These are phyloP conservation scores for Zeugodacus cucurbitae DNA, from an alignment of 1,140 invertebrate species.

Conservation along the genomic window DNA sequence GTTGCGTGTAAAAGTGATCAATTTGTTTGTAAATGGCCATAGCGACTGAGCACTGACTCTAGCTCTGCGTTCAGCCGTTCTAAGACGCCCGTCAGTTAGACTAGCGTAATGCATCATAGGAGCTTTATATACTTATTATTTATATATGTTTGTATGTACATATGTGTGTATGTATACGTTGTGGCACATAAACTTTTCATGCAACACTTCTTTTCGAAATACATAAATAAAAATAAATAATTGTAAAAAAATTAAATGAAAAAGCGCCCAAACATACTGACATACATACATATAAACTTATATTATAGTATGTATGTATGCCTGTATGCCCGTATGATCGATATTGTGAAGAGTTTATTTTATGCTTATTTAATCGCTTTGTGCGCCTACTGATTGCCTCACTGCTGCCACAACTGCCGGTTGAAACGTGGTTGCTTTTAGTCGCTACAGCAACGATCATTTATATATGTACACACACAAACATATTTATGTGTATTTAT, in stretches of 20 bases:
- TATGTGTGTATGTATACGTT: not conserved
- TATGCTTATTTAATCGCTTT: conserved; percentile 25
- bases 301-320: too few relatives aligned
- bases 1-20: conserved; percentile 13
- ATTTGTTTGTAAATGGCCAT: conserved; percentile 20
- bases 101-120: not conserved
- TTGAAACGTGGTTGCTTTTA: not conserved
- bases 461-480: not conserved
- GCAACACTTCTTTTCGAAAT: conserved; percentile 32
- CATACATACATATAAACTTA: not conserved
- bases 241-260: not conserved
- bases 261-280: not conserved
- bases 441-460: not conserved
- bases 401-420: not conserved
- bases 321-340: not conserved
- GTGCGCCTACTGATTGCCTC: conserved; percentile 18
- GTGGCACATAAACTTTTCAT: conserved; percentile 10
- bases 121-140: too few relatives aligned
- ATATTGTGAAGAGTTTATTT: conserved; percentile 16
- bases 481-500: not conserved
- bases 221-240: not conserved
- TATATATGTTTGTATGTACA: not conserved
- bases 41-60: not conserved
- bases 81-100: not conserved
- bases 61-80: not conserved